Percentiles rank a stretch among this genome's conserved stretches.
phyloP scores from a whole-genome alignment of 2,888 invertebrate genomes.

The Harpalus rufipes region DNA sequence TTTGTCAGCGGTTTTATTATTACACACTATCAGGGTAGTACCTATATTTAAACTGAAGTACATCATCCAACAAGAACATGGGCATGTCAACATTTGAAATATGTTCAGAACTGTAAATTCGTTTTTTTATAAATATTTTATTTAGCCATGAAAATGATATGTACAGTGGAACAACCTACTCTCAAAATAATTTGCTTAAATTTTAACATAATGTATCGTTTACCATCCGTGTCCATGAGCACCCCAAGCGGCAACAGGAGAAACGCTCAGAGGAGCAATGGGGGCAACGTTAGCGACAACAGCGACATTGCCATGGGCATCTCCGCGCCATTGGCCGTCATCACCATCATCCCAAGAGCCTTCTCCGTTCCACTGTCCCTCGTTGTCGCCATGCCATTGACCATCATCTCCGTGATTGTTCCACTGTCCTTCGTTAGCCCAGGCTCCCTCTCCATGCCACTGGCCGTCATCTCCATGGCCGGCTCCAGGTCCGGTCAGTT shows the following conservation, averaged over 20 bases:
- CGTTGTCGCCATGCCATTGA: conserved; percentile 11
- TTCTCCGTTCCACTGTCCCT: background rate
- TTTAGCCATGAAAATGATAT: no score
- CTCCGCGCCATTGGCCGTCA: background rate
- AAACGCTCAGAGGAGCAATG: background rate
- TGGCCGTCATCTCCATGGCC: conserved; percentile 3
- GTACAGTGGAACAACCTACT: no score
- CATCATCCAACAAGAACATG: no score
- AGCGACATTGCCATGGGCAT: background rate
- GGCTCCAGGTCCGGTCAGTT: background rate
- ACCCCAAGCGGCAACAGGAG: background rate
- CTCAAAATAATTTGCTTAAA: no score
- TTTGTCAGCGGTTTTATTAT: no score
- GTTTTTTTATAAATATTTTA: no score
- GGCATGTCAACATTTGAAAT: no score
- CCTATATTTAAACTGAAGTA: no score
- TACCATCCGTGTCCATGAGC: background rate
- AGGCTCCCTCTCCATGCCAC: background rate
- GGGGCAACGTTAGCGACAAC: background rate
- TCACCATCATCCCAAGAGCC: background rate
- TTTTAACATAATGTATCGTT: background rate
- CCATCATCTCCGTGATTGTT: conserved; percentile 11
- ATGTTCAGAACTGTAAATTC: no score
- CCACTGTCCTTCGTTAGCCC: background rate
- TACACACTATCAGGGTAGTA: no score